Percentiles rank a stretch among this genome's conserved stretches.
These are phyloP conservation scores for Lycocorax pyrrhopterus DNA, from an alignment of 2,113 vertebrate genomes.

Conservation along the genomic window DNA sequence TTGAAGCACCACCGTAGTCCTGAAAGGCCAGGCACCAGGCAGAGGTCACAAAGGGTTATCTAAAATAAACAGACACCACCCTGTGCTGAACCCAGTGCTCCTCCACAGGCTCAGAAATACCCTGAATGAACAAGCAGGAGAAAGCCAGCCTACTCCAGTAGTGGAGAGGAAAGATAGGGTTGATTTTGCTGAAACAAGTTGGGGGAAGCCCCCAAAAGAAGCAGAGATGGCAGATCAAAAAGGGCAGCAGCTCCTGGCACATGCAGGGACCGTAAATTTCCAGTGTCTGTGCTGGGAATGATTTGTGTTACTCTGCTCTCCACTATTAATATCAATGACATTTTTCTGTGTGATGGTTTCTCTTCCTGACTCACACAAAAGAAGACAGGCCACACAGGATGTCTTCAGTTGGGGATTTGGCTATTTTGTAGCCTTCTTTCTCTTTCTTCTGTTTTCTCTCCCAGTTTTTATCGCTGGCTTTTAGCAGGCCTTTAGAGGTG, in stretches of 20 bases:
- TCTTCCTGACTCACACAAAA: constrained; percentile 1
- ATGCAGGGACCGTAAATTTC: background rate
- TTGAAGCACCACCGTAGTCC: background rate
- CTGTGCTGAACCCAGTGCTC: background rate
- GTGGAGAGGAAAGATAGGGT: background rate
- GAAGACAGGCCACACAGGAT: constrained; percentile 17
- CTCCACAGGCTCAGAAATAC: background rate
- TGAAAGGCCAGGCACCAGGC: background rate
- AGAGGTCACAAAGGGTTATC: background rate
- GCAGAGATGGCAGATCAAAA: background rate
- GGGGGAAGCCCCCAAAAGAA: background rate
- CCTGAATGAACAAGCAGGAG: background rate
- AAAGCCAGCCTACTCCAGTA: background rate
- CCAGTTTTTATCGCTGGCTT: background rate
- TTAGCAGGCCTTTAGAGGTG: background rate
- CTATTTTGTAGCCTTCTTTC: background rate
- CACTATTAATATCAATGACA: constrained; percentile 21
- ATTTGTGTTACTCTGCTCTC: constrained; percentile 3
- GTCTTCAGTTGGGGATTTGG: background rate
- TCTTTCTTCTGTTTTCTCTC: background rate
- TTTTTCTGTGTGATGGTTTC: background rate
- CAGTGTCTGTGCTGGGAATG: background rate
- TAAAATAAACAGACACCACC: background rate
- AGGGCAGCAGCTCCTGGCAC: background rate
- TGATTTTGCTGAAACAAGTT: background rate